Percentiles rank a stretch among this genome's conserved stretches.
phyloP scores from a whole-genome alignment of 2,888 invertebrate species.

The Smittia aterrima region DNA sequence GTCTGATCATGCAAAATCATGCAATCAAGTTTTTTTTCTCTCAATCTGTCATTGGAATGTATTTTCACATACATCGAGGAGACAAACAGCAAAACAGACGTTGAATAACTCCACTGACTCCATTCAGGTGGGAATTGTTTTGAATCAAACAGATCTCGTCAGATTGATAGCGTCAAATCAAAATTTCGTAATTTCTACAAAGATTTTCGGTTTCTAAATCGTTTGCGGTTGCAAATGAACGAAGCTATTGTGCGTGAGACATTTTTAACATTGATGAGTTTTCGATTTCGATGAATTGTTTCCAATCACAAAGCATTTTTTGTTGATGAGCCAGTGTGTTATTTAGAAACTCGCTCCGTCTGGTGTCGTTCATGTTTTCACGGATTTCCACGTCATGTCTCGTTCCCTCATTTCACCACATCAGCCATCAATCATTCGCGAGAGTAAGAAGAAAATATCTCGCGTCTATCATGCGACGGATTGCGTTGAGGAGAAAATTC shows the following conservation, averaged over 20 bases:
- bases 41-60: slow-evolving; percentile 1
- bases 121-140: background rate
- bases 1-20: background rate
- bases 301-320: background rate
- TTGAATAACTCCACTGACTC: background rate
- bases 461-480: background rate
- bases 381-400: background rate
- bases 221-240: background rate
- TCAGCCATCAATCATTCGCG: slow-evolving; percentile 1
- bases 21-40: background rate
- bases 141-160: background rate
- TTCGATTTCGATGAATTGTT: slow-evolving; percentile 13
- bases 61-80: background rate
- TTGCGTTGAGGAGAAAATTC: background rate
- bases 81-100: background rate
- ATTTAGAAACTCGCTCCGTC: background rate
- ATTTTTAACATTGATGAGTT: slow-evolving; percentile 10
- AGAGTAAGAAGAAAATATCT: background rate
- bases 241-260: background rate
- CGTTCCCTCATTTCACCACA: background rate
- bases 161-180: no score
- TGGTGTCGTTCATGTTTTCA: slow-evolving; percentile 1
- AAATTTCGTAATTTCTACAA: no score
- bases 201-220: slow-evolving; percentile 1
- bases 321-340: background rate